phyloP scores from a whole-genome alignment of 2,888 invertebrate species.

The Sipunculus nudus region DNA sequence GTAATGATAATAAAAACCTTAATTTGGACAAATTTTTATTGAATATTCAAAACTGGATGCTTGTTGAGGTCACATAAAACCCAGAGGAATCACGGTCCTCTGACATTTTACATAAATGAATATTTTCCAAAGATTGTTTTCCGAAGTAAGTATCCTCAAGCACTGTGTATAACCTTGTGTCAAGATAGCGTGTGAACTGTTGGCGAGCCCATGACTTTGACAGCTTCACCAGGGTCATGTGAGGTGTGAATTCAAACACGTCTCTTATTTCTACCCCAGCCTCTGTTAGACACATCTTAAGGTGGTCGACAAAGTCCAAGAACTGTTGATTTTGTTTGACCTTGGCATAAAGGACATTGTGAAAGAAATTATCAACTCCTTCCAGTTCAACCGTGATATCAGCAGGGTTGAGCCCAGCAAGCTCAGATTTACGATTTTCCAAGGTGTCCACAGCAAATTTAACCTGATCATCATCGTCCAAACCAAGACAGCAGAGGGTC shows the following conservation, averaged over 20 bases:
- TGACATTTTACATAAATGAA: slow-evolving; percentile 65
- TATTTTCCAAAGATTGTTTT: slow-evolving; percentile 53
- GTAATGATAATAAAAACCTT: no score
- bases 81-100: slow-evolving; percentile 59
- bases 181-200: slow-evolving; percentile 54
- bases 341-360: slow-evolving; percentile 65
- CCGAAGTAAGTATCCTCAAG: slow-evolving; percentile 62
- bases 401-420: slow-evolving; percentile 31
- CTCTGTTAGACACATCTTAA: slow-evolving; percentile 52
- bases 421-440: slow-evolving; percentile 6
- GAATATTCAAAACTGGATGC: no score
- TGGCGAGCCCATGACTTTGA: slow-evolving; percentile 56
- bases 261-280: slow-evolving; percentile 63
- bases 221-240: slow-evolving; percentile 67
- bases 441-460: slow-evolving; percentile 48
- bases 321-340: slow-evolving; percentile 57
- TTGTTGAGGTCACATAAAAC: slow-evolving; percentile 57
- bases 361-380: slow-evolving; percentile 62
- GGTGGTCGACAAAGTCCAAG: slow-evolving; percentile 51
- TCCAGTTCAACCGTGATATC: slow-evolving; percentile 48
- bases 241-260: slow-evolving; percentile 65
- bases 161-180: slow-evolving; percentile 56
- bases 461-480: slow-evolving; percentile 58
- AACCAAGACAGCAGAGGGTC: slow-evolving; percentile 64
- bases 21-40: no score